Evolutionary conservation across 2,888 invertebrate genomes (phyloP), one percentile per base, ranked within the genome.

Genomic region (Horisme vitalbata): DNA sequence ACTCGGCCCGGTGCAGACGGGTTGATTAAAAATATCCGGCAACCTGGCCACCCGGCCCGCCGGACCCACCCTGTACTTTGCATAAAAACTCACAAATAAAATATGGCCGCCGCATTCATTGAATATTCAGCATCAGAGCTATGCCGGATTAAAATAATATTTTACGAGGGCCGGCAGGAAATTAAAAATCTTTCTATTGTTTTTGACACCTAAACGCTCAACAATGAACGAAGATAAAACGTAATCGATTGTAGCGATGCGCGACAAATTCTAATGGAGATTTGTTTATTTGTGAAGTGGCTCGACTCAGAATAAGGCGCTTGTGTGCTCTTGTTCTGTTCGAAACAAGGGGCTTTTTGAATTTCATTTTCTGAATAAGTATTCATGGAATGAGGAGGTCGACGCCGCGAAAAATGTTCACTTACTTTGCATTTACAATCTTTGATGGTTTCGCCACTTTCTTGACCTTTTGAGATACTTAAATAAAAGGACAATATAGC

Each of bases 181-280:
- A 85, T 85, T 82, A 79, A 83, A 41, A 82, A 68, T 68, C 68
- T 78, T 71, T 72, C 77, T 71, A 78, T 82, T 81, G 79, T 80
- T 79, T 78, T 76, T 71, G 71, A 70, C 77, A 69, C 68, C 68
- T 65, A 63, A 66, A 65, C 61, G 62, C 61, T 49, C 46, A 45
- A 68, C 63, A 70, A 71, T 62, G 61, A 57, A 41, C 48, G 51
- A 43, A 59, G 61, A 65, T 63, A 62, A 59, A 59, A 53, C 34
- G 50, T 53, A 52, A 59, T 59, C 55, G 52, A 55, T 48, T 46
- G 48, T 50, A 27, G 41, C 27, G 52, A 18, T 36, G 52, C 38
- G 48, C 39, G 45, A 45, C 38, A 30, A 23, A 46, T 45, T 30
- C 35, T 45, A 36, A 58, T 48, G 48, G 44, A 37, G 30, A 35